Percentiles rank a stretch among this genome's conserved stretches.
These are phyloP conservation scores for Eupelmus urozonus DNA, from an alignment of 2,888 invertebrate genomes.

Conservation along the genomic window DNA sequence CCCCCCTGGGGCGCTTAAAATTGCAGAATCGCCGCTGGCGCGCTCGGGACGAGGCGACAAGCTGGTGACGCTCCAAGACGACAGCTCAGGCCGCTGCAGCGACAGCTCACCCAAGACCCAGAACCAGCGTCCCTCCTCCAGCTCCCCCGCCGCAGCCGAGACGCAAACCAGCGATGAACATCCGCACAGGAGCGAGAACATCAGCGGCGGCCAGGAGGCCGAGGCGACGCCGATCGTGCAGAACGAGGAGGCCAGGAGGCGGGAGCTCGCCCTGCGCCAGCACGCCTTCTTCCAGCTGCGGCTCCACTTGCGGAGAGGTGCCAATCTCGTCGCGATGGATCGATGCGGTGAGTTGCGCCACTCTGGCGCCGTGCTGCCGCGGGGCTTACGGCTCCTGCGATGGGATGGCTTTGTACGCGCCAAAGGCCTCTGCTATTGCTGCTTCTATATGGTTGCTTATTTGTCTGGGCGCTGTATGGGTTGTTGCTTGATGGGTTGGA, in stretches of 20 bases:
- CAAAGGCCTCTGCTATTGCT: no score
- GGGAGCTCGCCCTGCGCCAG: constrained; percentile 88
- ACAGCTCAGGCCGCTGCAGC: constrained; percentile 70
- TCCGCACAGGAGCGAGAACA: neutral
- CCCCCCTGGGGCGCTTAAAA: no score
- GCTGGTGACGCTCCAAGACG: constrained; percentile 73
- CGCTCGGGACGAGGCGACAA: constrained; percentile 73
- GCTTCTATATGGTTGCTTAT: neutral
- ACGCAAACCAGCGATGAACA: no score
- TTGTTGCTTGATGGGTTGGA: neutral
- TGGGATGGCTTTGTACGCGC: neutral
- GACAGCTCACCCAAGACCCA: constrained; percentile 74
- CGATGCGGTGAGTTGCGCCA: constrained; percentile 88
- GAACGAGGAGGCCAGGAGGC: constrained; percentile 84
- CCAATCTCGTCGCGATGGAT: constrained; percentile 94
- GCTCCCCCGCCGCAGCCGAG: neutral
- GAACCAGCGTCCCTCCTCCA: constrained; percentile 1
- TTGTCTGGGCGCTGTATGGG: neutral
- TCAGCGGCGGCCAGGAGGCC: neutral
- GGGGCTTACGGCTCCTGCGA: neutral
- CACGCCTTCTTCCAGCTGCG: constrained; percentile 95
- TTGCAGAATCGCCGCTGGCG: constrained; percentile 79
- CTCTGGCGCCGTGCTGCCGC: neutral
- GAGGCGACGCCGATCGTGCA: constrained; percentile 60
- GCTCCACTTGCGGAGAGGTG: constrained; percentile 91